Base-by-base conservation (phyloP, 2,797 vertebrate species). In the Anniella stebbinsi region DNA sequence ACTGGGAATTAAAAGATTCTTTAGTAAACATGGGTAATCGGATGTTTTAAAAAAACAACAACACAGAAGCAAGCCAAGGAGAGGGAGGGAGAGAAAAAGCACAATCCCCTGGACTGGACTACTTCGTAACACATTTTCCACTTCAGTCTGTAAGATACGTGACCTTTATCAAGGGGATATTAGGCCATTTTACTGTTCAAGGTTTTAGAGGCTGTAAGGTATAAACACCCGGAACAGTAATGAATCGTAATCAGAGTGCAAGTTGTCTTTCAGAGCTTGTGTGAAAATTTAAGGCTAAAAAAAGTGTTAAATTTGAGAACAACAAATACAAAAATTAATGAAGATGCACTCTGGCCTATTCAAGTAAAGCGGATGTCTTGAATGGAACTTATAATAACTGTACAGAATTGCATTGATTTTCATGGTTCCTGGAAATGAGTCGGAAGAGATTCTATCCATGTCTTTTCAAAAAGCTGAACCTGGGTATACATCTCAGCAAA, bases 1-100 rank as follows among this genome's bases (percentile, higher is more conserved):
- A 95, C 89, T 92, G 70, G 87, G 91, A 96, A 95, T 95, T 89
- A 90, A 95, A 95, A 95, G 28, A 94, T 93, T 93, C 94, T 63
- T 93, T 92, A 94, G 88, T 80, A 94, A 94, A 82, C 80, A 93
- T 95, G 93, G 91, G 91, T 94, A 80, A 60, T 80, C 84, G 25
- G 87, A 86, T 94, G 10, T 91, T 92, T 67, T 89, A 87, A 81
- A 15, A 82, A 91, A 93, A 89, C 3, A 36, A 82, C 63, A 38
- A 89, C 48, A 78, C 66, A 69, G 33, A 8, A 94, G 80, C 82
- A 90, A 80, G 48, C 70, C 93, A 13, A 2, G 63, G 86, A 84
- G 83, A 86, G 12, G 80, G 10, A 86, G 15, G 18, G 38, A 76
- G 41, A n/a, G 60, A 76, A 45, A 77, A 30, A 3, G 89, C 93